A percentile compares a stretch with the other conserved stretches of the same genome.
phyloP scores from a whole-genome alignment of 2,797 vertebrate genomes.

The Gymnoscopelus braueri region DNA sequence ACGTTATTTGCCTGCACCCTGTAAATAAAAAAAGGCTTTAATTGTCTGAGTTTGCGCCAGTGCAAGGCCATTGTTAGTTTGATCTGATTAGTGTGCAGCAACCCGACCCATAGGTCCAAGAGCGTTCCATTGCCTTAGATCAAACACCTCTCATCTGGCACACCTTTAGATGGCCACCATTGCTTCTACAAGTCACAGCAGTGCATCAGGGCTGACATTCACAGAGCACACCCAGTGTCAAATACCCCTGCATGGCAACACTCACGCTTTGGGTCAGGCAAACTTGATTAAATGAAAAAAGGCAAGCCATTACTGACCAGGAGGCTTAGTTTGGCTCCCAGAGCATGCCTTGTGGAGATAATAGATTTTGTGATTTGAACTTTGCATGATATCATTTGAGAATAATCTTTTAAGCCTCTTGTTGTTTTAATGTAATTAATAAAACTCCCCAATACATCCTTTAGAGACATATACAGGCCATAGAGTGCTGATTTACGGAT shows the following conservation, averaged over 20 bases:
- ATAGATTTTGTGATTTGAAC: conserved; percentile 53
- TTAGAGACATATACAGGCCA: conserved; percentile 33
- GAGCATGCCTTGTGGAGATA: conserved; percentile 55
- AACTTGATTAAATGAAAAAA: conserved; percentile 51
- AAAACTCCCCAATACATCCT: conserved; percentile 55
- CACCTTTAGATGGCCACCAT: conserved; percentile 42
- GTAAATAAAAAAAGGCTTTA: too few relatives aligned
- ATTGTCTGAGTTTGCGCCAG: too few relatives aligned
- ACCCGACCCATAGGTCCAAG: conserved; percentile 17
- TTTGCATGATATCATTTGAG: conserved; percentile 68
- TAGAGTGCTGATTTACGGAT: conserved; percentile 33
- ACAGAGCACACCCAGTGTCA: conserved; percentile 31
- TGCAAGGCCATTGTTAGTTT: not conserved
- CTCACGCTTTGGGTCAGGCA: conserved; percentile 36
- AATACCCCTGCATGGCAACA: conserved; percentile 32
- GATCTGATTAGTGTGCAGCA: conserved; percentile 41
- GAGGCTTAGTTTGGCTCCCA: conserved; percentile 41
- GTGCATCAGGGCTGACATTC: conserved; percentile 9
- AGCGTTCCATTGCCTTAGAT: conserved; percentile 5
- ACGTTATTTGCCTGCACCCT: too few relatives aligned
- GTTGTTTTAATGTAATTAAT: conserved; percentile 80
- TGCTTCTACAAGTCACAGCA: conserved; percentile 16
- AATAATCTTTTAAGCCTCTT: conserved; percentile 80
- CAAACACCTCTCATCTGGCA: conserved; percentile 21
- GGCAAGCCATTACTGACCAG: conserved; percentile 47